Percentiles rank a stretch among this genome's conserved stretches.
These are phyloP conservation scores for Elysia chlorotica DNA, from an alignment of 1,140 invertebrate species.

Conservation along the genomic window DNA sequence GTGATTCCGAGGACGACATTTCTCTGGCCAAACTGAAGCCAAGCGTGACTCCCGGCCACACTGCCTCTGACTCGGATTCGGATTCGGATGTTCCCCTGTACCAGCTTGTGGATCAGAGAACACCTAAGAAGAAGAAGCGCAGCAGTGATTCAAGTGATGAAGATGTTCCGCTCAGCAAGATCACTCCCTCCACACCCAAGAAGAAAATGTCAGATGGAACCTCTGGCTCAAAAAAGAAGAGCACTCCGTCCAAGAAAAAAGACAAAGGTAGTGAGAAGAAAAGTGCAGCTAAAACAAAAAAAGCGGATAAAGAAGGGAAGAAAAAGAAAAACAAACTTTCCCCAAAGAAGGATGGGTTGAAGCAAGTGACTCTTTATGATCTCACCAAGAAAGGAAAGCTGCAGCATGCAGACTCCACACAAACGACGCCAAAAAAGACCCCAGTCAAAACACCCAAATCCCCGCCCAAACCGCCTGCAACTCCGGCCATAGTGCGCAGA, in stretches of 20 bases:
- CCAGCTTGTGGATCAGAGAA: constrained; percentile 21
- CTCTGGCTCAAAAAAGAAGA: not conserved
- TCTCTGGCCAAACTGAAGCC: constrained; percentile 17
- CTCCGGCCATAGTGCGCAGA: constrained; percentile 31
- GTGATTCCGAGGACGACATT: constrained; percentile 22
- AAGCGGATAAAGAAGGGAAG: constrained; percentile 2
- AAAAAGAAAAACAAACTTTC: constrained; percentile 21
- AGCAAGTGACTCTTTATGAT: constrained; percentile 60
- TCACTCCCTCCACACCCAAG: constrained; percentile 21
- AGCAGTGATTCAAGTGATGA: constrained; percentile 31
- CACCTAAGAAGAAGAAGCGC: constrained; percentile 25
- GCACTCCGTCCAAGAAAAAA: constrained; percentile 18
- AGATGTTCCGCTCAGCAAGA: constrained; percentile 38
- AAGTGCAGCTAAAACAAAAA: constrained; percentile 14
- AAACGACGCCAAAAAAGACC: constrained; percentile 26
- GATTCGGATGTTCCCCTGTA: constrained; percentile 38
- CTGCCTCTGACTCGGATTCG: constrained; percentile 23
- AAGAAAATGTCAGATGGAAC: too few species aligned
- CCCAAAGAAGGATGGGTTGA: constrained; percentile 40
- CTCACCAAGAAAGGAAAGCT: constrained; percentile 48
- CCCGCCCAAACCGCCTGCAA: constrained; percentile 31
- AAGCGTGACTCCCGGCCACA: constrained; percentile 17
- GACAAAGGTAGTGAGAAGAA: constrained; percentile 13
- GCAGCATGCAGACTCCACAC: constrained; percentile 27
- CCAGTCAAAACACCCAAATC: constrained; percentile 28